Evolutionary conservation across 1,140 invertebrate genomes (phyloP), one percentile per base, ranked within the genome.

Genomic region (Heliconius congener): DNA sequence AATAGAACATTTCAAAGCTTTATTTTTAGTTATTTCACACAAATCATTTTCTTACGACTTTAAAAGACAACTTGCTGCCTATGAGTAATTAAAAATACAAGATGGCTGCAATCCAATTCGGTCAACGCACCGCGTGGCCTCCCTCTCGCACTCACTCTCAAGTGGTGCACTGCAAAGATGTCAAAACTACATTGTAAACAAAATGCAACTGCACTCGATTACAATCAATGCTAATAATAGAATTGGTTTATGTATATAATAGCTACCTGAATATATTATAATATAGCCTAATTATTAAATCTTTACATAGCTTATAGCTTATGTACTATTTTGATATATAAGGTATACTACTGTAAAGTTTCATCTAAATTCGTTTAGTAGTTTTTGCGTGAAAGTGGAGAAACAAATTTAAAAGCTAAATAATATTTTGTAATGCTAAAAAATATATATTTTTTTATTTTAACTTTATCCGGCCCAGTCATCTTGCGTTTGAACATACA

Each of bases 61-160:
- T 27, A 66, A 66, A 6, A 66, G 13, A 30, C n/a, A n/a, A 66
- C 60, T 30, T 30, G 60, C 27, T 66, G 60, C 11, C n/a, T 66
- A 13, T 66, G 27, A 82, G 88, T 84, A 86, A 89, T 85, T 87
- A 86, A 86, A 66, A 87, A 84, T 82, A 83, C 88, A 91, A 91
- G 84, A 91, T 91, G 90, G 90, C 90, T 55, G 86, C 80, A 52
- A 52, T 13, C 19, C 74, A 52, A 19, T 78, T 82, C 80, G 90
- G 88, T 89, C 88, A 83, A 73, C 85, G 88, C 73, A 82, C 88
- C 82, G 77, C 72, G 70, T 71, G 76, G 79, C 66, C 76, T 82
- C 78, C 23, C 60, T 66, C 60, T 27, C 60, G 77, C 81, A 82
- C 81, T 80, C 76, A 76, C 74, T 72, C 81, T 85, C 80, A 81